A percentile compares a stretch with the other conserved stretches of the same genome.
These are phyloP conservation scores for Labeo rohita DNA, from an alignment of 2,113 vertebrate genomes.

Conservation along the genomic window DNA sequence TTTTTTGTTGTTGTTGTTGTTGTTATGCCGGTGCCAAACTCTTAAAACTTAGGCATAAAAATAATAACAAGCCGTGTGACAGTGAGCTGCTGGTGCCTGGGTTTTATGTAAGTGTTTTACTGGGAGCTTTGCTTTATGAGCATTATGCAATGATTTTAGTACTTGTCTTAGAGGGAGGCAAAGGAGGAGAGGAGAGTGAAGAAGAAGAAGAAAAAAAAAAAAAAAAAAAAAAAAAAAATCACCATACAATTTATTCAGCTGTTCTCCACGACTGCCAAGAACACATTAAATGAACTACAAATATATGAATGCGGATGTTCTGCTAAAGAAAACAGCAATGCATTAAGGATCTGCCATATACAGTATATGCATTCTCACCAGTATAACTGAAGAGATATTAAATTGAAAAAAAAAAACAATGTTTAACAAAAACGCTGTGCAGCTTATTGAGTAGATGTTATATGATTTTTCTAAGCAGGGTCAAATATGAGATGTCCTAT, in stretches of 20 bases:
- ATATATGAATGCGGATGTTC: neutral
- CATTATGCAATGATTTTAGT: slow-evolving; percentile 19
- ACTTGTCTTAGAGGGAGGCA: neutral
- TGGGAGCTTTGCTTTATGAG: slow-evolving; percentile 4
- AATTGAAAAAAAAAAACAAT: neutral
- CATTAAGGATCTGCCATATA: neutral
- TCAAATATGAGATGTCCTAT: neutral
- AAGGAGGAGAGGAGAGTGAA: neutral
- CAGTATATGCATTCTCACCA: neutral
- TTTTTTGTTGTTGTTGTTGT: neutral
- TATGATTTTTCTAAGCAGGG: neutral
- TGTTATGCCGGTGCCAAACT: neutral
- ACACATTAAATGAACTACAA: neutral
- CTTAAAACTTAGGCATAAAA: slow-evolving; percentile 13
- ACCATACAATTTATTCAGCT: neutral
- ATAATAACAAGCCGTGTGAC: slow-evolving; percentile 8
- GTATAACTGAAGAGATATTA: neutral
- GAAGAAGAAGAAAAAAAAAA: too few relatives aligned
- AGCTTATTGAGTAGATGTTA: neutral
- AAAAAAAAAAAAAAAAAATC: neutral
- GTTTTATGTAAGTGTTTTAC: slow-evolving; percentile 29
- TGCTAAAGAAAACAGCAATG: neutral
- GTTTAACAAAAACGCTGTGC: neutral
- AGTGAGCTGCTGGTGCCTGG: neutral
- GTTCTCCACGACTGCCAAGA: slow-evolving; percentile 4